Conservation (phyloP, 2,797 vertebrate species). For the Gymnocypris eckloni region DNA sequence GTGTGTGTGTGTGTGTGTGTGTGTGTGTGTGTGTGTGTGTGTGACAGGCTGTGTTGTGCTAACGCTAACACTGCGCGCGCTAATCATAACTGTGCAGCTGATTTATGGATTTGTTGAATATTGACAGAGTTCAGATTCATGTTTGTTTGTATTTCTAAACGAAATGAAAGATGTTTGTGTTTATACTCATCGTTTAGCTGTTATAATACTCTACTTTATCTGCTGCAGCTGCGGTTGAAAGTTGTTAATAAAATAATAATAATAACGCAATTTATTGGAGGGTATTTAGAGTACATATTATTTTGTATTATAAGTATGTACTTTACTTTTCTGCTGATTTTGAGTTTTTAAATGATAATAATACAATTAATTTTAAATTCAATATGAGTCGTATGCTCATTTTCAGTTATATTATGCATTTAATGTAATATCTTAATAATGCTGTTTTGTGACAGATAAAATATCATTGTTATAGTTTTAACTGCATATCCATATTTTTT, state of each 20-base stretch:
- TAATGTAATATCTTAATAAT: too few relatives aligned
- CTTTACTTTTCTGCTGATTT: too few relatives aligned
- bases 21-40: background rate
- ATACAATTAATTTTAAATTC: too few relatives aligned
- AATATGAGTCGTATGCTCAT: too few relatives aligned
- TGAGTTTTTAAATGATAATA: too few relatives aligned
- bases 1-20: background rate
- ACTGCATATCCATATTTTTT: too few relatives aligned
- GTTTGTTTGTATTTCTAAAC: background rate
- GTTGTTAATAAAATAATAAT: background rate
- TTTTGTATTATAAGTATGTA: too few relatives aligned
- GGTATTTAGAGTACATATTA: background rate
- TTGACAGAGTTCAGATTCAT: background rate
- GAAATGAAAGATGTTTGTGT: background rate
- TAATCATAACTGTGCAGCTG: background rate
- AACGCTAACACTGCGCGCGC: background rate
- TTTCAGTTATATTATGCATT: too few relatives aligned
- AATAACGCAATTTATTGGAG: background rate
- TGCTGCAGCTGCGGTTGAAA: background rate
- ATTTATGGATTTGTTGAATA: background rate
- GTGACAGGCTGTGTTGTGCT: constrained; percentile 1
- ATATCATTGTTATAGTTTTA: too few relatives aligned
- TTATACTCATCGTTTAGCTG: background rate
- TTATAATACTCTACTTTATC: background rate
- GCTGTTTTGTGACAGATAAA: too few relatives aligned